phyloP scores from a whole-genome alignment of 2,113 vertebrate species.

The Amphilophus citrinellus region DNA sequence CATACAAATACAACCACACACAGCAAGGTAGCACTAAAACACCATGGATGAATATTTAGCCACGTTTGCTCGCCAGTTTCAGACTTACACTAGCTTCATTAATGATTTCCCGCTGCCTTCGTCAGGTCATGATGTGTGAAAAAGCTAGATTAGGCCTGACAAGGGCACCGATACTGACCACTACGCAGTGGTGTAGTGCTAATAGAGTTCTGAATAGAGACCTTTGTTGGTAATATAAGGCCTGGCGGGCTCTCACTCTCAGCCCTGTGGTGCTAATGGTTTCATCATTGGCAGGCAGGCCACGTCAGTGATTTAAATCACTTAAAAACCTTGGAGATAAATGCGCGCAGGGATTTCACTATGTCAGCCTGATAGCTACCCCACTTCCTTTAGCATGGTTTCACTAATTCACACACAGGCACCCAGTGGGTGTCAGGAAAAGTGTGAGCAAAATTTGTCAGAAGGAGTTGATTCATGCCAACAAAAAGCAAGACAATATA shows the following conservation, averaged over 20 bases:
- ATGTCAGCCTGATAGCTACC: conserved; percentile 45
- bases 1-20: not conserved
- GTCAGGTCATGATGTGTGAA: conserved; percentile 31
- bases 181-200: conserved; percentile 60
- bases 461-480: not conserved
- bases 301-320: conserved; percentile 70
- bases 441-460: not conserved
- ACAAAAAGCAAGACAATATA: not conserved
- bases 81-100: conserved; percentile 24
- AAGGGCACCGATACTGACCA: conserved; percentile 64
- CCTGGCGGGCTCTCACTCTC: conserved; percentile 63
- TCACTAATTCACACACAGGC: conserved; percentile 14
- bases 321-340: conserved; percentile 59
- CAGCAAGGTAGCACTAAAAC: not conserved
- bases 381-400: conserved; percentile 30
- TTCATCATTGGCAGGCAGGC: conserved; percentile 68
- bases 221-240: conserved; percentile 75
- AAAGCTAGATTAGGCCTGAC: conserved; percentile 65
- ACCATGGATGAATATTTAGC: not conserved
- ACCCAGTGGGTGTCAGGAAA: not conserved
- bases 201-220: conserved; percentile 70
- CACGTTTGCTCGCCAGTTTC: not conserved
- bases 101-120: conserved; percentile 49
- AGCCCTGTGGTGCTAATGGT: conserved; percentile 63
- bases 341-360: conserved; percentile 30